Conservation (phyloP, 1,140 invertebrate species). For the Samia ricini region DNA sequence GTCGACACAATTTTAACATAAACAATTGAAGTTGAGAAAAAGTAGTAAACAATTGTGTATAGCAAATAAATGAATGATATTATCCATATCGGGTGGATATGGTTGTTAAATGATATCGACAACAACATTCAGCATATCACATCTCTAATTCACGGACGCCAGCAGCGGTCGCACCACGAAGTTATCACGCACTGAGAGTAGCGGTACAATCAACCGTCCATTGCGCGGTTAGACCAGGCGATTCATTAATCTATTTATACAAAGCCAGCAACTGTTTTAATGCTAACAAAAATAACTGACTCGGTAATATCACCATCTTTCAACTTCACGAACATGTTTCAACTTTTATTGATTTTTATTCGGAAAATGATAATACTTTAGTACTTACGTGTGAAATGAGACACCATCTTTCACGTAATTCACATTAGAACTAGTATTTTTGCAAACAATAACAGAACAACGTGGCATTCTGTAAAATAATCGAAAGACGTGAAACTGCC, state of each 20-base stretch:
- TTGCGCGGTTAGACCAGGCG: background rate
- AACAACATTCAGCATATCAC: background rate
- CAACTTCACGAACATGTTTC: too few species aligned
- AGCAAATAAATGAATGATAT: background rate
- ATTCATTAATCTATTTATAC: conserved; percentile 5
- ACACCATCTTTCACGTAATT: too few species aligned
- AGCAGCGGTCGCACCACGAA: background rate
- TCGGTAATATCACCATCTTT: background rate
- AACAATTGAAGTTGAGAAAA: background rate
- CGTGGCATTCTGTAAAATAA: conserved; percentile 1
- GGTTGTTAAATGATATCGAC: background rate
- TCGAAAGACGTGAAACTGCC: background rate
- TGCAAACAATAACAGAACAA: conserved; percentile 10
- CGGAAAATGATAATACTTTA: background rate
- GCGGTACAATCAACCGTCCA: background rate
- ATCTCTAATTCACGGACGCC: too few species aligned
- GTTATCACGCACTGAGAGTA: background rate
- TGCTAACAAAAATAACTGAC: too few species aligned
- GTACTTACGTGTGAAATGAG: conserved; percentile 4
- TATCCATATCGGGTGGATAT: background rate
- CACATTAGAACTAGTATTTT: background rate
- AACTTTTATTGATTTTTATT: background rate
- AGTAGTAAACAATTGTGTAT: background rate
- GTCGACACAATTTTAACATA: background rate
- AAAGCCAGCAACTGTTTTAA: conserved; percentile 1